phyloP scores from a whole-genome alignment of 2,113 vertebrate genomes.

The Leptobrachium ailaonicum region DNA sequence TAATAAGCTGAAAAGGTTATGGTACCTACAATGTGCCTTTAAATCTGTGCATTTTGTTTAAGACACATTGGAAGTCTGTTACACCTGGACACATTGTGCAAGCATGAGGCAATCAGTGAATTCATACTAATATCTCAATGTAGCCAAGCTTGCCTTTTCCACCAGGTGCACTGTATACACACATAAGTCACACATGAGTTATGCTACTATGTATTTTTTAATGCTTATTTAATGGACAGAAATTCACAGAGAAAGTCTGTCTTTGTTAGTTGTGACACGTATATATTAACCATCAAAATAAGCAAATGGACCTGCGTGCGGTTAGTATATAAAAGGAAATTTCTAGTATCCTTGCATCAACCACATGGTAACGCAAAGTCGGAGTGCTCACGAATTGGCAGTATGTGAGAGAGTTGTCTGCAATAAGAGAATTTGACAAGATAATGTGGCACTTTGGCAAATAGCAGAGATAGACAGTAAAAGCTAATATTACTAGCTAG shows the following conservation, averaged over 20 bases:
- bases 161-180: background rate
- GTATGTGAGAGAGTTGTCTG: conserved; percentile 29
- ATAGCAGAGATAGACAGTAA: conserved; percentile 41
- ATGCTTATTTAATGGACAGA: background rate
- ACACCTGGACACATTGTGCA: too few relatives aligned
- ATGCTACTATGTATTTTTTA: background rate
- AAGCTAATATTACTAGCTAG: conserved; percentile 43
- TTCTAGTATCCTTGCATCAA: background rate
- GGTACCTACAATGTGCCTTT: too few relatives aligned
- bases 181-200: background rate
- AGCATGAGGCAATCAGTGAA: too few relatives aligned
- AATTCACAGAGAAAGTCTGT: background rate
- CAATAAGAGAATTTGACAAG: conserved; percentile 39
- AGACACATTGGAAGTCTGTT: too few relatives aligned
- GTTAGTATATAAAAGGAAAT: conserved; percentile 19
- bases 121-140: background rate
- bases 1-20: too few relatives aligned
- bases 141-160: background rate
- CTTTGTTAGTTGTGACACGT: conserved; percentile 17
- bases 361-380: conserved; percentile 11
- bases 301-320: conserved; percentile 9
- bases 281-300: conserved; percentile 40
- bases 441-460: conserved; percentile 49
- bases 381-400: conserved; percentile 25
- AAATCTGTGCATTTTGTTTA: too few relatives aligned